A percentile compares a stretch with the other conserved stretches of the same genome.
phyloP scores from a whole-genome alignment of 2,797 vertebrate genomes.

The Rhinella marina region DNA sequence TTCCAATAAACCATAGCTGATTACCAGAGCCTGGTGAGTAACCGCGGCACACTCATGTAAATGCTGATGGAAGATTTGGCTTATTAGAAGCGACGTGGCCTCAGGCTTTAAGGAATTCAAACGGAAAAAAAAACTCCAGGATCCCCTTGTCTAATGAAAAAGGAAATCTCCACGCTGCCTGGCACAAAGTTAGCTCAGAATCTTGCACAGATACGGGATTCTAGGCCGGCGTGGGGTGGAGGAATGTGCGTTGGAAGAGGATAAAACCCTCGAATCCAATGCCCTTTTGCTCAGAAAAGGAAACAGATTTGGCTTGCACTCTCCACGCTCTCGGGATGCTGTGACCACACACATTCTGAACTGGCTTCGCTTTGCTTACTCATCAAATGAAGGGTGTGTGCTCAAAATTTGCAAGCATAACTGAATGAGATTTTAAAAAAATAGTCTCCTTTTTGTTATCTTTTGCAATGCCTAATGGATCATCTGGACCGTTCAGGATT shows the following conservation, averaged over 20 bases:
- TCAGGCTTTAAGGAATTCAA: conserved; percentile 4
- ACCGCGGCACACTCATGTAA: not conserved
- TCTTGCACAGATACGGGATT: conserved; percentile 51
- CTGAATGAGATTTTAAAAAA: not conserved
- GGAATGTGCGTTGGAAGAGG: conserved; percentile 58
- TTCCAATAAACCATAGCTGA: not conserved
- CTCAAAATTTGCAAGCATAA: conserved; percentile 12
- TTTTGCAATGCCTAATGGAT: no score
- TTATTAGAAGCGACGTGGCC: not conserved
- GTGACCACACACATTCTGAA: conserved; percentile 57
- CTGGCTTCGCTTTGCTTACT: conserved; percentile 25
- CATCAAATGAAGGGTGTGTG: conserved; percentile 45
- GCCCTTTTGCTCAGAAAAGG: conserved; percentile 52
- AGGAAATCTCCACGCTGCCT: conserved; percentile 30
- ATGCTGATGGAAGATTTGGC: not conserved
- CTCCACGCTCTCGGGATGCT: conserved; percentile 17
- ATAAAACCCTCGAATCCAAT: conserved; percentile 51
- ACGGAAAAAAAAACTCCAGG: not conserved
- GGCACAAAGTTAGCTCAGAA: conserved; percentile 13
- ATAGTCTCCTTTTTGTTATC: no score
- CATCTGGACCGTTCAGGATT: not conserved
- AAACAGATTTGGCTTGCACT: conserved; percentile 49
- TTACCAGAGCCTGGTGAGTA: not conserved
- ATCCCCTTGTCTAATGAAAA: conserved; percentile 15
- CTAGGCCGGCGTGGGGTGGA: conserved; percentile 28